Conservation (phyloP, 2,797 vertebrate genomes). For the Epinephelus malabaricus region DNA sequence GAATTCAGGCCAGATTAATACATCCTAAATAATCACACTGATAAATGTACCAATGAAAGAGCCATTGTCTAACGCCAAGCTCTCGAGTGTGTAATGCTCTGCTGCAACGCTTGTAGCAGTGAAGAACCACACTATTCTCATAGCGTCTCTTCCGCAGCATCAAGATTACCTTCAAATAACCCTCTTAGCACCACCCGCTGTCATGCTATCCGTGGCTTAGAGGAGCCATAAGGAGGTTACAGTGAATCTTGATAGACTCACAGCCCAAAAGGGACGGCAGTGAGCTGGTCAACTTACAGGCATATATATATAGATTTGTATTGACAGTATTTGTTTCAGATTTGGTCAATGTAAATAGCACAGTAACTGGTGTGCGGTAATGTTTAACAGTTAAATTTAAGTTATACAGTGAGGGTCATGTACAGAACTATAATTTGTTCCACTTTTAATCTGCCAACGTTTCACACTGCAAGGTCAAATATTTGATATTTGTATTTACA, state of each 20-base stretch:
- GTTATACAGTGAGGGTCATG: not conserved
- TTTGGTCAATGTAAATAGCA: not conserved
- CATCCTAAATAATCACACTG: constrained; percentile 5
- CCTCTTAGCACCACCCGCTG: constrained; percentile 82
- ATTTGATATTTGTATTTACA: constrained; percentile 5
- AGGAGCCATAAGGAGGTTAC: constrained; percentile 76
- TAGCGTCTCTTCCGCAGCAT: constrained; percentile 58
- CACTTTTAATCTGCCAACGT: not conserved
- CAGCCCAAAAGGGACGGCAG: constrained; percentile 44
- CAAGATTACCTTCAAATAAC: constrained; percentile 81
- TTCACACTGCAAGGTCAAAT: not conserved
- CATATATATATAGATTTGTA: constrained; percentile 43
- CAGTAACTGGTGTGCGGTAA: not conserved
- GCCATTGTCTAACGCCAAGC: constrained; percentile 13
- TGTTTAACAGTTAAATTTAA: not conserved
- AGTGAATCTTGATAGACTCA: constrained; percentile 72
- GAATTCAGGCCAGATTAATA: not conserved
- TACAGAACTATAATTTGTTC: not conserved
- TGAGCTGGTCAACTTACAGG: constrained; percentile 61
- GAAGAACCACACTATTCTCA: constrained; percentile 50
- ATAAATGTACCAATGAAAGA: constrained; percentile 14
- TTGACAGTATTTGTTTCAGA: constrained; percentile 8
- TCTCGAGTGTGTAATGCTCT: constrained; percentile 34
- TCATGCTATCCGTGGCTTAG: constrained; percentile 78
- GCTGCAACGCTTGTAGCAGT: constrained; percentile 5